Evolutionary conservation across 2,888 invertebrate species (phyloP), one percentile per base, ranked within the genome.

Genomic region (Macropis europaea): DNA sequence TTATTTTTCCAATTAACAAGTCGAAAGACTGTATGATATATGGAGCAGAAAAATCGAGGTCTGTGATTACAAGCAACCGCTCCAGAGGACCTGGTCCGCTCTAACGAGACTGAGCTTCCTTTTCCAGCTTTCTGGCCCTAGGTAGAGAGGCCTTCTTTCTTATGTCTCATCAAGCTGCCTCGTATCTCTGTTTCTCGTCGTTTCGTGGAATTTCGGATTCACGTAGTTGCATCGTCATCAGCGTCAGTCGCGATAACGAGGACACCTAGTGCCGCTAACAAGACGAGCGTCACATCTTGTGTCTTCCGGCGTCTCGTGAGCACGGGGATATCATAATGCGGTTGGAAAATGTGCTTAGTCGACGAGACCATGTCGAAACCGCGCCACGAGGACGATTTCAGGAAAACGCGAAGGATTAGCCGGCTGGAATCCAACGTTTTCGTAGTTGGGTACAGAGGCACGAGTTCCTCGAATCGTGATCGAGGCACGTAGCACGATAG

Each of bases 211-310:
- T 68, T 68, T 30, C 54, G 40, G 45, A 63, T 74, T 57, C 74
- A 30, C 57, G 43, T 9, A 24, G 60, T 60, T 77, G 79, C 81
- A 73, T 75, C 82, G 79, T 82, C 83, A 82, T 83, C 83, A 76
- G 59, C 77, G 75, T 81, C 83, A 79, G 73, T 73, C 79, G 75
- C 72, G 74, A 79, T 85, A 85, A 85, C 80, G 83, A 85, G 83
- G 82, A 81, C 82, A 75, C 80, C 80, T 76, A 78, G 82, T 76
- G 76, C 75, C 73, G 61, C 79, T 83, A 84, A 85, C 82, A 80
- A 84, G 85, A 83, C 82, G 79, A 81, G 80, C 75, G 81, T 81
- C 84, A 67, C 77, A 81, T 67, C 72, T 73, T 42, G 47, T 63
- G 63, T 59, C 72, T 52, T 62, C 40, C 48, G 13, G 26, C 34